Base-by-base conservation (phyloP, 2,113 vertebrate genomes). In the Pyxicephalus adspersus region DNA sequence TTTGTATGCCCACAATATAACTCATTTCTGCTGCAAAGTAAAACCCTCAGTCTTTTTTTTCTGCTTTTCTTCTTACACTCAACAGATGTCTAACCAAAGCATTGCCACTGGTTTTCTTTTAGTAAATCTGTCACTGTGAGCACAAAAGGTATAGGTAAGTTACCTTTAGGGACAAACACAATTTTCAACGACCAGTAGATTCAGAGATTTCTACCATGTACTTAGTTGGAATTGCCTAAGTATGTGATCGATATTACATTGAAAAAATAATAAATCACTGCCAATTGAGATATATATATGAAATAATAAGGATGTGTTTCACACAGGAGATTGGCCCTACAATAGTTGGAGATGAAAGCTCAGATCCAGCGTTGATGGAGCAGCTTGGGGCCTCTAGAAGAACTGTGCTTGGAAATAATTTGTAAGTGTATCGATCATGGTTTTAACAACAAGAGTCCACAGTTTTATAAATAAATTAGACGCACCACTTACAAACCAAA, bases 281-380 rank as follows among this genome's bases (percentile, higher is more conserved):
- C n/a, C 57, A 60, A 23, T 11, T 11, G 2, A 60, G 57, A 18
- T 60, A 60, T 58, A 22, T 11, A 7, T 5, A 58, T 5, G 23
- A 7, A 58, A n/a, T 23, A 67, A 67, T 34, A 16, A 38, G 20
- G 20, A 2, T 58, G 83, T 86, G 78, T 70, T 68, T 85, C 60
- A 86, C 90, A 55, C 91, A 99, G 98, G 98, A 99, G 85, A 94
- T 83, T 0, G 98, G 98, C 2, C 96, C 97, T 77, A 98, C 98
- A 63, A 95, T 95, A 85, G 97, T 99, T 77, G 98, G 98, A 0
- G 97, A 99, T 2, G 96, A 96, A 84, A 85, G 93, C 57, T 98
- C 98, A 0, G 96, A 99, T 84, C 91, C 92, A 34, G 83, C 68
- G 64, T 85, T 98, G 82, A 98, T 99, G 98, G 90, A 74, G 78